Conservation (phyloP, 1,140 invertebrate species). For the Adoxophyes honmai region DNA sequence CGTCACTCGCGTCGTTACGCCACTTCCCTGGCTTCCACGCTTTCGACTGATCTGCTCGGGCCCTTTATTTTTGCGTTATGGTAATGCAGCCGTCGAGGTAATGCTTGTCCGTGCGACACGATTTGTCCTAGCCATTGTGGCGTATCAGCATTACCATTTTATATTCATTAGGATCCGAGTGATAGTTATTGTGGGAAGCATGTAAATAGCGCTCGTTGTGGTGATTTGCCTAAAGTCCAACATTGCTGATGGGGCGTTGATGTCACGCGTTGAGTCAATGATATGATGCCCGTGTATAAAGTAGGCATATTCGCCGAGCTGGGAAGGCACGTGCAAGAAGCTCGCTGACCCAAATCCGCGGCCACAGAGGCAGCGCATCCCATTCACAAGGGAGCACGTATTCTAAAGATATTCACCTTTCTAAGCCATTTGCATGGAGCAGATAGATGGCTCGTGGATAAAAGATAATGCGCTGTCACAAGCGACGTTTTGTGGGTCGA, state of each 20-base stretch:
- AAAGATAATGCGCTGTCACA: conserved; percentile 3
- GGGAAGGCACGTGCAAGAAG: not conserved
- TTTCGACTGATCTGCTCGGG: not conserved
- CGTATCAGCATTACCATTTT: no score
- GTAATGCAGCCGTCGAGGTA: not conserved
- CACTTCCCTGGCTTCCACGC: not conserved
- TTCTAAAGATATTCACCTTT: no score
- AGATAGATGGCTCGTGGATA: not conserved
- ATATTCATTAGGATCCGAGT: no score
- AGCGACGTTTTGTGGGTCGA: not conserved
- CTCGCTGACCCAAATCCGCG: not conserved
- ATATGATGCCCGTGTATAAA: no score
- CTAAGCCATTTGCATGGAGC: not conserved
- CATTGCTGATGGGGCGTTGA: no score
- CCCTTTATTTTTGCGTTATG: not conserved
- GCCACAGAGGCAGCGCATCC: not conserved
- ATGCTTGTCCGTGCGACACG: not conserved
- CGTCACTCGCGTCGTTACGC: not conserved
- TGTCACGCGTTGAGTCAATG: no score
- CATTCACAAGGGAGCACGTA: not conserved
- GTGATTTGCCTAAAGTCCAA: no score
- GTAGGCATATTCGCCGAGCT: no score
- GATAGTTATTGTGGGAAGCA: no score
- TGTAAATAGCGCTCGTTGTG: no score
- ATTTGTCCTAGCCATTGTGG: no score